Conservation (phyloP, 2,113 vertebrate genomes). For the Carassius auratus region DNA sequence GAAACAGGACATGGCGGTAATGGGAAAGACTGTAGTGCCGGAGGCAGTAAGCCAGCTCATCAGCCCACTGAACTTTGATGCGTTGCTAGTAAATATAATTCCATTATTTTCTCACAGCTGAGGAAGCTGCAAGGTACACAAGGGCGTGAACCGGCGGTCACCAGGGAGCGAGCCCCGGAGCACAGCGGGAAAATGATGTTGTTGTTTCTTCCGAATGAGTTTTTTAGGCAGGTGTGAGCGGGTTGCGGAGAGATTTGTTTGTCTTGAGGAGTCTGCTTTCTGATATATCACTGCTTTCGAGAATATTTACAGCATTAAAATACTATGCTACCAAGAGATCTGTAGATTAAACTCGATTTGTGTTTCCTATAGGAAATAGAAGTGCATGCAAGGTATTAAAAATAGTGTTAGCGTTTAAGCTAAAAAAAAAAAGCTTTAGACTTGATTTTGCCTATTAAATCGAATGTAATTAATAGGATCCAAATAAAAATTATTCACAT, state of each 20-base stretch:
- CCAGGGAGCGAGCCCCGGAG: conserved; percentile 52
- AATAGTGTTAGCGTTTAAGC: not conserved
- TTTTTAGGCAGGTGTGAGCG: conserved; percentile 62
- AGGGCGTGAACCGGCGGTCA: conserved; percentile 60
- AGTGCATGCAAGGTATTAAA: not conserved
- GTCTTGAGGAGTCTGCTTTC: conserved; percentile 5
- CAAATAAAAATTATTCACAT: too few relatives aligned
- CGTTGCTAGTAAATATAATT: conserved; percentile 80
- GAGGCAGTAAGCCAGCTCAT: conserved; percentile 79
- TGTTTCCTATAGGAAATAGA: not conserved
- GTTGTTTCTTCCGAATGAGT: conserved; percentile 59
- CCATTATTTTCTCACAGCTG: conserved; percentile 87
- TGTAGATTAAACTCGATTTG: not conserved
- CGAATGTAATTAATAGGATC: not conserved
- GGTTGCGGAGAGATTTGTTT: conserved; percentile 56
- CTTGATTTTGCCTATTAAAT: not conserved
- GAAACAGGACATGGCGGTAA: conserved; percentile 82
- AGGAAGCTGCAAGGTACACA: conserved; percentile 72
- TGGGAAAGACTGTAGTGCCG: conserved; percentile 79
- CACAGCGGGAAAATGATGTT: conserved; percentile 54
- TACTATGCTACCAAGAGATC: not conserved
- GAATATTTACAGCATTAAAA: conserved; percentile 6
- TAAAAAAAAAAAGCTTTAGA: not conserved
- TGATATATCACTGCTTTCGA: conserved; percentile 25
- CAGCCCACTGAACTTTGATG: conserved; percentile 80